Evolutionary conservation across 2,888 invertebrate species (phyloP).

Genomic region (Pheosia tremula): DNA sequence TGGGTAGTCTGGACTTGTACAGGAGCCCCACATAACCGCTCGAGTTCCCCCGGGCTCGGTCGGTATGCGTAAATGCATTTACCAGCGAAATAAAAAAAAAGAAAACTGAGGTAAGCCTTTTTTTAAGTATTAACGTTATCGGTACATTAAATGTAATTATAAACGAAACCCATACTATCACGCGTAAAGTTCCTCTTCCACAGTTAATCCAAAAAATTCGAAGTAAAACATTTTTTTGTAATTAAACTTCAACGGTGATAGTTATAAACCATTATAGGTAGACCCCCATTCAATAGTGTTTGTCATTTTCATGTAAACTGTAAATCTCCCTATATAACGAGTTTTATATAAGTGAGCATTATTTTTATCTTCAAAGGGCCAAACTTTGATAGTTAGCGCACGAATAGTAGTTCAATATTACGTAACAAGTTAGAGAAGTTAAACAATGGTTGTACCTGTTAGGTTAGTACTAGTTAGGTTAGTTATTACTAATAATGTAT

Average conservation of each 20-base stretch:
- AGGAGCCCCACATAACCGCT: too few relatives aligned
- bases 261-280: constrained; percentile 6
- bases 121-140: too few relatives aligned
- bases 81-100: too few relatives aligned
- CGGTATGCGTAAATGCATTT: too few relatives aligned
- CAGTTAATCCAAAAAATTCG: too few relatives aligned
- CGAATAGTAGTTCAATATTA: constrained; percentile 7
- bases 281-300: constrained; percentile 2
- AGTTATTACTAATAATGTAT: too few relatives aligned
- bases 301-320: constrained; percentile 8
- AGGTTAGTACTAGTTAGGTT: neutral
- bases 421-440: constrained; percentile 7
- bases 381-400: constrained; percentile 29
- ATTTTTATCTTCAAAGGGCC: constrained; percentile 20
- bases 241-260: neutral
- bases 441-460: neutral
- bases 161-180: too few relatives aligned
- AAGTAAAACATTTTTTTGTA: neutral
- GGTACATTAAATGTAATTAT: too few relatives aligned
- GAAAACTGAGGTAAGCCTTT: too few relatives aligned
- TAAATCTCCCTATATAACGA: constrained; percentile 29
- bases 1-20: too few relatives aligned
- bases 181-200: too few relatives aligned
- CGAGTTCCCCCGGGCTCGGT: too few relatives aligned
- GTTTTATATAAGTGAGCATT: constrained; percentile 25